Base-by-base conservation (phyloP, 2,888 invertebrate genomes). In the Parnassius smintheus region DNA sequence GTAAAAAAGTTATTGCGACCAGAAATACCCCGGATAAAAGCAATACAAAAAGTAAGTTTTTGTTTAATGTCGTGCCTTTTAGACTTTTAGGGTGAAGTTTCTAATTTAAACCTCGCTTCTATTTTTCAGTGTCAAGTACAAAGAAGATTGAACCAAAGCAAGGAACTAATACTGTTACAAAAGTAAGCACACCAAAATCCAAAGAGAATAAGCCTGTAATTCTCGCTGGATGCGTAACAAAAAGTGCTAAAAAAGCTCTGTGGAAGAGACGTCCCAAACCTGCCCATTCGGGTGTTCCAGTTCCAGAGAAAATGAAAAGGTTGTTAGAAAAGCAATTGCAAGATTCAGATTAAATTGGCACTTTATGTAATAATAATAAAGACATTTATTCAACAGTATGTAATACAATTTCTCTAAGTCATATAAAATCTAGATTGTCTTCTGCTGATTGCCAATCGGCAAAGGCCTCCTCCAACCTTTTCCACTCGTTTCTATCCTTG, bases 281-380 rank as follows among this genome's bases (percentile, higher is more conserved):
- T 0, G 91, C 91, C 0, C 91, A 91, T 63, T 90, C 90, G 0
- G 91, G 91, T 2, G 88, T 91, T 0, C 91, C 90, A 0, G 81
- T 89, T 0, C 88, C 91, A 0, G 88, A 86, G 59, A 89, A 88
- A 67, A 87, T 91, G 86, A 85, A 76, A 61, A 81, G 77, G 55
- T 57, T 88, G 7, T 68, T 85, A 41, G 77, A 77, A 66, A 77
- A 80, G 66, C 77, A 80, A 46, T 68, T 84, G 3, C 69, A 76
- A 56, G 77, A 82, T 44, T 65, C 75, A 10, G 76, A 84, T 66
- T 74, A 77, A 49, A 57, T 25, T 18, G 18, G 18, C 18, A 18
- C 18, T 18, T 18, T 18, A 18, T 18, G 18, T 18, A 18, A 18
- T 18, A 18, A 18, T 18, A 18, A 0, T 18, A 18, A 18, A 18